Conservation (phyloP, 2,888 invertebrate genomes). For the Icerya purchasi region DNA sequence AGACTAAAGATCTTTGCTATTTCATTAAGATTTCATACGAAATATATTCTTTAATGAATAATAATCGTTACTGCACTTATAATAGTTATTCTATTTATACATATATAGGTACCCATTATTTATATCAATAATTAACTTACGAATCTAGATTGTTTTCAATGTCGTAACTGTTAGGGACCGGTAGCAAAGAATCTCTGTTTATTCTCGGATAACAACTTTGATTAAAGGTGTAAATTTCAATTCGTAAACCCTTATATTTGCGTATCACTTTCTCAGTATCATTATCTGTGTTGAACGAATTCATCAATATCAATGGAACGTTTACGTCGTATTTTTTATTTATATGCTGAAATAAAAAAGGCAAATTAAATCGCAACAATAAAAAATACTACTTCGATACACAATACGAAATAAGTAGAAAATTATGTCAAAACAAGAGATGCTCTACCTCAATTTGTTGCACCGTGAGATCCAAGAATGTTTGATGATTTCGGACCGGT, state of each 20-base stretch:
- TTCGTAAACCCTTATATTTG: conserved; percentile 79
- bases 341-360: no score
- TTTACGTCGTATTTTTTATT: conserved; percentile 88
- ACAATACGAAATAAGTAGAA: no score
- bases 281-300: conserved; percentile 98
- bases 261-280: conserved; percentile 89
- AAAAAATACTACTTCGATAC: no score
- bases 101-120: no score
- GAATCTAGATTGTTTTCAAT: conserved; percentile 61
- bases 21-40: no score
- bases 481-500: conserved; percentile 75
- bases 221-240: conserved; percentile 89
- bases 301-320: conserved; percentile 96
- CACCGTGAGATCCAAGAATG: conserved; percentile 85
- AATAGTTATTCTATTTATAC: no score
- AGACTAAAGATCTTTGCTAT: no score
- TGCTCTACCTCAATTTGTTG: conserved; percentile 77
- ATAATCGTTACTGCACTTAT: no score
- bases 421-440: no score
- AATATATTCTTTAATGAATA: no score
- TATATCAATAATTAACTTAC: conserved; percentile 30
- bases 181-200: conserved; percentile 81
- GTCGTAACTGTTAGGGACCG: conserved; percentile 53
- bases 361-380: no score
- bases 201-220: conserved; percentile 94